Conservation (phyloP, 2,888 invertebrate genomes). For the Apodemia zela region DNA sequence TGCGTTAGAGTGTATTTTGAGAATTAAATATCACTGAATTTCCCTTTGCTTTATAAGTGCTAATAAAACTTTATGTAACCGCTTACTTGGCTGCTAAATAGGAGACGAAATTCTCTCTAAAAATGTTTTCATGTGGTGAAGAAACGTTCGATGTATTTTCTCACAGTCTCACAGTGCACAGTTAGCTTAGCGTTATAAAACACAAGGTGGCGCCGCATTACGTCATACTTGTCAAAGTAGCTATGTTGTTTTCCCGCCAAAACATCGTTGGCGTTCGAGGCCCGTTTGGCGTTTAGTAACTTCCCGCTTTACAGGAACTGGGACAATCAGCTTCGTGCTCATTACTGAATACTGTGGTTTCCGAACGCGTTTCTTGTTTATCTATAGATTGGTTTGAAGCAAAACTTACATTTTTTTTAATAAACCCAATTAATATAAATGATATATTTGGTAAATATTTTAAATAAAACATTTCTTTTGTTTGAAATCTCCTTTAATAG, state of each 20-base stretch:
- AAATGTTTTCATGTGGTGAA: constrained; percentile 16
- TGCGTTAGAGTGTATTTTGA: background rate
- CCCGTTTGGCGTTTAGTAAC: constrained; percentile 14
- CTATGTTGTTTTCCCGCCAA: constrained; percentile 31
- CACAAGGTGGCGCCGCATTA: constrained; percentile 44
- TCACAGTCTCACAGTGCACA: constrained; percentile 39
- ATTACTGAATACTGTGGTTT: constrained; percentile 32
- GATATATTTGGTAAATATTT: background rate
- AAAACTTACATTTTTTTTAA: constrained; percentile 18
- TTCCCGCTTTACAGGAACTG: constrained; percentile 29
- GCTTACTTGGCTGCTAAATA: background rate
- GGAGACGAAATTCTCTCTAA: constrained; percentile 14
- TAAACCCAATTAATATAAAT: background rate
- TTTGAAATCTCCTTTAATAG: no score
- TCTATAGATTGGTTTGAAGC: constrained; percentile 22
- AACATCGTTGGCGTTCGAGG: constrained; percentile 24
- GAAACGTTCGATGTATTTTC: constrained; percentile 29
- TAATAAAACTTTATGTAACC: background rate
- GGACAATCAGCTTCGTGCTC: constrained; percentile 32
- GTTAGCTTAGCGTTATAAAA: constrained; percentile 36
- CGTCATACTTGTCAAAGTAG: constrained; percentile 43
- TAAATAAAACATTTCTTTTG: background rate
- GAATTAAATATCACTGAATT: background rate
- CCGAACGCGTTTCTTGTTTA: constrained; percentile 30
- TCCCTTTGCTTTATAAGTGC: background rate